Percentiles rank a stretch among this genome's conserved stretches.
Conservation (phyloP, 2,113 vertebrate genomes). For the Carollia perspicillata region DNA sequence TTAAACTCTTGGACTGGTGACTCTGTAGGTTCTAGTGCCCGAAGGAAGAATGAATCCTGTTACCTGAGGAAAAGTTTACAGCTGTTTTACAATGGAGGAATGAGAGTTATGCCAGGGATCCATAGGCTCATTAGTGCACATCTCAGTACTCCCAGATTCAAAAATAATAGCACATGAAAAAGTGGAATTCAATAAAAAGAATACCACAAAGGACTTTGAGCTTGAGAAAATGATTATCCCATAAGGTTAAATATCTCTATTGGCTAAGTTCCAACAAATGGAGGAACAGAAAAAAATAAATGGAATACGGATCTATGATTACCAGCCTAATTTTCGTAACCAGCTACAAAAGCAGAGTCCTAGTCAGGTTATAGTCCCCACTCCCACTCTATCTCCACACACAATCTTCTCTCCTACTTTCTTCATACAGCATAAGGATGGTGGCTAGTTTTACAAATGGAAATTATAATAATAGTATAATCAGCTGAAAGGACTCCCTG, state of each 20-base stretch:
- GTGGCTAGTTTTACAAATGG: not conserved
- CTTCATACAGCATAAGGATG: not conserved
- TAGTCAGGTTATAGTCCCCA: not conserved
- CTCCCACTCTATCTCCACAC: fast-evolving
- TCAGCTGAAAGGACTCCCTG: not conserved
- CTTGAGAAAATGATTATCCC: not conserved
- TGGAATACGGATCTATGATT: not conserved
- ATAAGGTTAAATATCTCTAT: not conserved
- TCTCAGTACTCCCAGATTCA: not conserved
- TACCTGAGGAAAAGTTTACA: not conserved
- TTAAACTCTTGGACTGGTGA: not conserved
- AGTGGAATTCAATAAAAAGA: not conserved
- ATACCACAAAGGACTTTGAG: not conserved
- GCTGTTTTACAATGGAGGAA: not conserved
- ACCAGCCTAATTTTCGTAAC: not conserved
- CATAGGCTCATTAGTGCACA: too few relatives aligned
- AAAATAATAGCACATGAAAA: not conserved
- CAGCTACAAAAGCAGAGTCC: not conserved
- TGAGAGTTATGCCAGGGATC: not conserved
- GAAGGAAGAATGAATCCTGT: not conserved
- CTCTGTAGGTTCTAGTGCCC: not conserved
- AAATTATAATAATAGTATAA: not conserved
- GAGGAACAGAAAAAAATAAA: not conserved
- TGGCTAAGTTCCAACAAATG: not conserved
- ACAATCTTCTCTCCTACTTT: not conserved